Evolutionary conservation across 2,797 vertebrate species (phyloP).

Genomic region (Platyrinchus mystaceus): DNA sequence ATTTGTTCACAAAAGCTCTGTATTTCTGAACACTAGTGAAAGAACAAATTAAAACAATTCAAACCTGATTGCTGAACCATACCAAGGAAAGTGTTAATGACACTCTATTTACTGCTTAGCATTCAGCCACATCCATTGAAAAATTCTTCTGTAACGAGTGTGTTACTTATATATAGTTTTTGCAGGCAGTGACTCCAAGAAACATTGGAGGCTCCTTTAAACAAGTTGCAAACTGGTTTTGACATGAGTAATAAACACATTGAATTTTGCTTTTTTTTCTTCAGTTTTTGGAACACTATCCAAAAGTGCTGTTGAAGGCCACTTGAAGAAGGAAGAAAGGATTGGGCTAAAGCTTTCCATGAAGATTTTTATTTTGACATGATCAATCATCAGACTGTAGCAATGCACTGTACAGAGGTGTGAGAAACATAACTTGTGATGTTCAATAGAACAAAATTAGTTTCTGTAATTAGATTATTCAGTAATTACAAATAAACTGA

Average conservation of each 20-base stretch:
- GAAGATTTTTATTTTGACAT: background rate
- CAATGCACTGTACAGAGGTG: background rate
- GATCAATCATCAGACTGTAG: background rate
- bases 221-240: background rate
- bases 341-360: background rate
- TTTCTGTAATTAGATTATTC: background rate
- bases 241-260: background rate
- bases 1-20: background rate
- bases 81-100: background rate
- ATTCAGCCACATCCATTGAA: background rate
- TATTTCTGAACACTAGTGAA: background rate
- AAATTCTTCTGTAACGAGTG: background rate
- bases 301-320: background rate
- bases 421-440: background rate
- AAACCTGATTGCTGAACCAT: background rate
- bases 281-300: background rate
- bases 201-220: background rate
- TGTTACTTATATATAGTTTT: background rate
- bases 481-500: background rate
- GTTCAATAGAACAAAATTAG: background rate
- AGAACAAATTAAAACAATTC: background rate
- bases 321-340: background rate
- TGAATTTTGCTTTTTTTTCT: background rate
- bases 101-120: background rate
- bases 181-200: background rate